Conservation (phyloP, 2,888 invertebrate species). For the Serrognathus titanus region DNA sequence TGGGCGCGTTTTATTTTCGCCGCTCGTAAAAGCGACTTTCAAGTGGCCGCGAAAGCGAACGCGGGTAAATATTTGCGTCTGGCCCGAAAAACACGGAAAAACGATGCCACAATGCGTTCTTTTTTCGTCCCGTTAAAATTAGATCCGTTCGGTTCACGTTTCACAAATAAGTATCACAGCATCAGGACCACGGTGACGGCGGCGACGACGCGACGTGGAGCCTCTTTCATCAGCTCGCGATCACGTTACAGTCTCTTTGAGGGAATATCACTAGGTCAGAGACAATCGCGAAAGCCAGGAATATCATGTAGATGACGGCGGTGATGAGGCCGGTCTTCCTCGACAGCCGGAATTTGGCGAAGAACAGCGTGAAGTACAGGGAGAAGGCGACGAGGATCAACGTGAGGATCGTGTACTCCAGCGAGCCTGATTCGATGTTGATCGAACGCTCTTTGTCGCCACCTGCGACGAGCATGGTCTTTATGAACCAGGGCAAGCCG, state of each 20-base stretch:
- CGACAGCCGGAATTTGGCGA: constrained; percentile 70
- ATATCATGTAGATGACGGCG: constrained; percentile 62
- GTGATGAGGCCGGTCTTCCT: constrained; percentile 66
- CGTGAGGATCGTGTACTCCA: constrained; percentile 78
- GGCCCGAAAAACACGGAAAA: too few species aligned
- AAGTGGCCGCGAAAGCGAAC: too few species aligned
- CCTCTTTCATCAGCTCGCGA: too few species aligned
- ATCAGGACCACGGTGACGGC: too few species aligned
- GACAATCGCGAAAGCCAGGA: constrained; percentile 72
- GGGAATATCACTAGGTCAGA: constrained; percentile 61
- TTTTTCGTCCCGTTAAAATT: too few species aligned
- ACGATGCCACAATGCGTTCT: too few species aligned
- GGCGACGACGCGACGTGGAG: too few species aligned
- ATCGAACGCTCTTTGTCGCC: constrained; percentile 51
- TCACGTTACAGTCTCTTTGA: not conserved
- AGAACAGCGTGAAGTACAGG: constrained; percentile 64
- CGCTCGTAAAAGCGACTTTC: too few species aligned
- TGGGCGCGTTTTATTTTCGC: too few species aligned
- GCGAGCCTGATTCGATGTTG: constrained; percentile 71
- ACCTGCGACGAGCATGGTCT: constrained; percentile 55
- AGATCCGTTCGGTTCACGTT: too few species aligned
- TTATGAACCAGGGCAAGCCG: constrained; percentile 82
- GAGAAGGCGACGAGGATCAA: constrained; percentile 70
- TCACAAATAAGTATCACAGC: too few species aligned
- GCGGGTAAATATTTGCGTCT: too few species aligned